These are phyloP conservation scores for Pyrochroa serraticornis DNA, from an alignment of 2,888 invertebrate genomes.

Conservation along the genomic window DNA sequence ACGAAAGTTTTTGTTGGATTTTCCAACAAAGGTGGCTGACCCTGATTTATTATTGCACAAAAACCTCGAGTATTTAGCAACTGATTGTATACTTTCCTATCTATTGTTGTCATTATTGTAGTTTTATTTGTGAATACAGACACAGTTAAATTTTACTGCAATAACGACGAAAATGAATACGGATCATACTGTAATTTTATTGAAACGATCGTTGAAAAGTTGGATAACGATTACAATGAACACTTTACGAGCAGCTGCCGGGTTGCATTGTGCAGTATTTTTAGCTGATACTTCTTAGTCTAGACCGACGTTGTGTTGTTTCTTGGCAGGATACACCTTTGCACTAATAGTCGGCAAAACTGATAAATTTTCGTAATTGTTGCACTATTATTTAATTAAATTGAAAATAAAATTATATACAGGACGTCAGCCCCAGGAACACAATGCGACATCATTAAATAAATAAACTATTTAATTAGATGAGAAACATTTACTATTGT, in stretches of 20 bases:
- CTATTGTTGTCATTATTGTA: no score
- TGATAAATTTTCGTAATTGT: conserved; percentile 1
- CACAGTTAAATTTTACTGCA: neutral
- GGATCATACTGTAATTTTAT: conserved; percentile 10
- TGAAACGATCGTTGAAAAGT: neutral
- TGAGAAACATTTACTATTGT: conserved; percentile 24
- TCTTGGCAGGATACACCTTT: conserved; percentile 10
- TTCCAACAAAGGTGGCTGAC: conserved; percentile 3
- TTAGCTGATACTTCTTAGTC: conserved; percentile 9
- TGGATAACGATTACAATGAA: neutral
- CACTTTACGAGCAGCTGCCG: conserved; percentile 6
- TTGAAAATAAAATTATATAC: no score
- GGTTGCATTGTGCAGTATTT: conserved; percentile 13
- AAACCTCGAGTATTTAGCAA: no score
- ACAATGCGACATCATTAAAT: conserved; percentile 20
- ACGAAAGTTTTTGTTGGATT: conserved; percentile 15
- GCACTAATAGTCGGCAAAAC: conserved; percentile 8
- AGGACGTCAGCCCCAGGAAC: neutral
- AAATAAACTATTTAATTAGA: conserved; percentile 25
- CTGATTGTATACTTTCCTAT: no score
- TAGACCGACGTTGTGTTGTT: conserved; percentile 10
- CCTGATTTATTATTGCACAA: neutral
- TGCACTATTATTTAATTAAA: no score
- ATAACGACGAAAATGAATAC: no score
- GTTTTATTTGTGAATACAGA: neutral